Evolutionary conservation across 2,113 vertebrate species (phyloP), one percentile per base, ranked within the genome.

Genomic region (Lathamus discolor): DNA sequence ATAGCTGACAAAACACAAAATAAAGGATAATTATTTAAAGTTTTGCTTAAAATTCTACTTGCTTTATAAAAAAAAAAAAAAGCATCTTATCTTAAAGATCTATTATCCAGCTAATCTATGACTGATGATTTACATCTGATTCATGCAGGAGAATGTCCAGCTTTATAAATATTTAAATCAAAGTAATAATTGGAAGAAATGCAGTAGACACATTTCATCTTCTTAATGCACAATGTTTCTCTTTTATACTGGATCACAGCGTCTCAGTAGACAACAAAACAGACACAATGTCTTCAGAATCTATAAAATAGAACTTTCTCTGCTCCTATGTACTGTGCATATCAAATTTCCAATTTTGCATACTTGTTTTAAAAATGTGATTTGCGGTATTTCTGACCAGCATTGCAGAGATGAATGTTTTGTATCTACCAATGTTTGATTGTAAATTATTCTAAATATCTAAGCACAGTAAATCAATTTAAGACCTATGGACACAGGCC

Each of bases 101-200:
- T 67, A 41, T 94, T 90, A 90, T 91, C 23, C 83, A 88, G 39
- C 13, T 93, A 80, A 95, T 77, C 73, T 74, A 49, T 75, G 31
- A 88, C 13, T 87, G 72, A 37, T 96, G 64, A 96, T 96, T 96
- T 96, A 87, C 4, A 85, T 78, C 66, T 85, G 88, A 93, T 95
- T 92, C 70, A 90, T 95, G 55, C 49, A 91, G 62, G 29, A 93
- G 95, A 96, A 95, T 93, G 61, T 94, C 77, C 89, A 85, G 61
- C 57, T 96, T 97, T 94, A 96, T 97, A 97, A 97, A 97, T 97
- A 97, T 96, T 98, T 94, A 94, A 93, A 74, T 79, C 59, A 89
- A 78, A 85, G 81, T 83, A 93, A 95, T 95, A 97, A 97, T 78
- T 90, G 51, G 59, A 96, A 97, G 49, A 95, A 96, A 92, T 92